Conservation (phyloP, 2,888 invertebrate genomes). For the Lochmaea capreae region DNA sequence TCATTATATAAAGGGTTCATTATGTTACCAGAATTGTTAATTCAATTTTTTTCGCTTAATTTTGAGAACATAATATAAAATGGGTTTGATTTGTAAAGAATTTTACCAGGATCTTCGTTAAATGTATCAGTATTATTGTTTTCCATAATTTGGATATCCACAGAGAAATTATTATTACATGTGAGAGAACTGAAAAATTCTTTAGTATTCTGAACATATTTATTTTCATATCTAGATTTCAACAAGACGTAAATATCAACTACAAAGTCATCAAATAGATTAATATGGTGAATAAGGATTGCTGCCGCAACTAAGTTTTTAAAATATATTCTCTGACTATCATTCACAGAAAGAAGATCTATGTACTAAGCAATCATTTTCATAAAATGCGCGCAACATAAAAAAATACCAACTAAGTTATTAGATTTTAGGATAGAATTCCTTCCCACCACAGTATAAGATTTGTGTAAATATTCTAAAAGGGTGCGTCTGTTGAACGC, state of each 20-base stretch:
- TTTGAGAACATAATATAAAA: constrained; percentile 10
- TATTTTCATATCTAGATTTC: neutral
- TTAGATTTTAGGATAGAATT: neutral
- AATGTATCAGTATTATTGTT: no score
- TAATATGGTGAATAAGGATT: constrained; percentile 16
- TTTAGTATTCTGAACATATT: no score
- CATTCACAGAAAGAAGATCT: constrained; percentile 16
- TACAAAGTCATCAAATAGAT: constrained; percentile 23
- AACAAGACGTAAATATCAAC: constrained; percentile 18
- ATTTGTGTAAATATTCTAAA: constrained; percentile 35
- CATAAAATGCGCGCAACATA: constrained; percentile 40
- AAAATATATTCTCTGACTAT: constrained; percentile 5
- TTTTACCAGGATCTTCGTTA: neutral
- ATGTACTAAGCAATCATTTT: constrained; percentile 42
- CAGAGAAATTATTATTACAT: no score
- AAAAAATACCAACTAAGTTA: constrained; percentile 21
- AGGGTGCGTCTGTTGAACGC: constrained; percentile 34
- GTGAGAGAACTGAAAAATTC: no score
- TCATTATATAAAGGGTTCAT: neutral
- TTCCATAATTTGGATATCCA: no score
- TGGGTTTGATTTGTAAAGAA: constrained; percentile 15
- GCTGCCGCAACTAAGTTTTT: constrained; percentile 28
- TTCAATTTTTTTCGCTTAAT: no score
- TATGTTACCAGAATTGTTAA: no score
- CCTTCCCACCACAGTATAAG: constrained; percentile 14